A percentile compares a stretch with the other conserved stretches of the same genome.
Evolutionary conservation across 2,888 invertebrate species (phyloP).

Genomic region (Drosophila buzzatii): DNA sequence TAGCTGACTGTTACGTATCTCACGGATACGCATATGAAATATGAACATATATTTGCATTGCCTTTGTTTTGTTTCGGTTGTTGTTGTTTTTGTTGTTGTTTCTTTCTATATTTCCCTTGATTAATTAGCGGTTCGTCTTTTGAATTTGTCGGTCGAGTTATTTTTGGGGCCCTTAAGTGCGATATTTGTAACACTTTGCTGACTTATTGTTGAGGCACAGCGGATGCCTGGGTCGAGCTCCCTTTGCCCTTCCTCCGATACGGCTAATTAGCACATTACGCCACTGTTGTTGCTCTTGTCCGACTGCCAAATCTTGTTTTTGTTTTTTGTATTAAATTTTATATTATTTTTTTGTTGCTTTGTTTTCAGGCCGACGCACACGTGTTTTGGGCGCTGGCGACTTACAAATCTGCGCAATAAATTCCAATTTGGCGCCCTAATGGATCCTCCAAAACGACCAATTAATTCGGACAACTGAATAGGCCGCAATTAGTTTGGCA

Average conservation of each 20-base stretch:
- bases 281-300: constrained; percentile 70
- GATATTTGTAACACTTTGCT: constrained; percentile 81
- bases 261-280: constrained; percentile 78
- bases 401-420: constrained; percentile 78
- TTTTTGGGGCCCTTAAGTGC: constrained; percentile 64
- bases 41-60: constrained; percentile 45
- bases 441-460: constrained; percentile 72
- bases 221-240: constrained; percentile 13
- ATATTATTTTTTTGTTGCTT: constrained; percentile 14
- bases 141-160: constrained; percentile 56
- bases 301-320: constrained; percentile 45
- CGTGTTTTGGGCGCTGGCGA: constrained; percentile 64
- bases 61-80: not conserved
- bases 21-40: constrained; percentile 66
- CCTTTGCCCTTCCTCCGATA: constrained; percentile 48
- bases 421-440: constrained; percentile 77
- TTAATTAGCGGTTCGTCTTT: constrained; percentile 64
- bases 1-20: constrained; percentile 69
- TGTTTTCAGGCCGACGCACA: constrained; percentile 60
- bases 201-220: constrained; percentile 59
- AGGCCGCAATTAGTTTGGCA: constrained; percentile 64
- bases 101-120: constrained; percentile 54
- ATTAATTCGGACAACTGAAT: constrained; percentile 65
- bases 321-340: constrained; percentile 7
- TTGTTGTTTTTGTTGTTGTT: constrained; percentile 25